Evolutionary conservation across 2,797 vertebrate species (phyloP).

Genomic region (Liparis tanakae): DNA sequence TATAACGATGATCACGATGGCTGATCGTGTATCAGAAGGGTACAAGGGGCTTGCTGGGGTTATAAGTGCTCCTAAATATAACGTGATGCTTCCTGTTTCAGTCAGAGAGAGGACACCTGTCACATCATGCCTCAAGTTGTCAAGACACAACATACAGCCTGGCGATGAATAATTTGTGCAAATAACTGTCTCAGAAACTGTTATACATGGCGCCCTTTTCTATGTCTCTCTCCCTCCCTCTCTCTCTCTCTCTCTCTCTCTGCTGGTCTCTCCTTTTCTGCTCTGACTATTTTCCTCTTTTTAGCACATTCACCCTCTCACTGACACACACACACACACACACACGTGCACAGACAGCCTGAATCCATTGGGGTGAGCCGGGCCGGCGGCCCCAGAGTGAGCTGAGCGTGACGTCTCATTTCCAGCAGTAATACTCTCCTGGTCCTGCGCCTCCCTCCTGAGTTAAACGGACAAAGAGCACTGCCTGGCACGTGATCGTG

Average conservation of each 20-base stretch:
- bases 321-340: slow-evolving; percentile 5
- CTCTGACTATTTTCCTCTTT: slow-evolving; percentile 21
- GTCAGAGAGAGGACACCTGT: slow-evolving; percentile 68
- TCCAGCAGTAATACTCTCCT: slow-evolving; percentile 52
- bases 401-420: slow-evolving; percentile 64
- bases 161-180: slow-evolving; percentile 63
- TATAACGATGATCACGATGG: slow-evolving; percentile 51
- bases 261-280: not conserved
- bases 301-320: slow-evolving; percentile 40
- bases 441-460: slow-evolving; percentile 39
- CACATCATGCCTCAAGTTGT: slow-evolving; percentile 60
- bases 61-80: slow-evolving; percentile 52
- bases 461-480: slow-evolving; percentile 33
- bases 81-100: slow-evolving; percentile 60
- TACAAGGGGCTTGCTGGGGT: slow-evolving; percentile 50
- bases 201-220: slow-evolving; percentile 25
- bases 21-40: slow-evolving; percentile 50
- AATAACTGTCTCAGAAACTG: slow-evolving; percentile 69
- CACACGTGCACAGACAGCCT: slow-evolving; percentile 29
- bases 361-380: slow-evolving; percentile 50
- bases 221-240: not conserved
- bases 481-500: slow-evolving; percentile 30
- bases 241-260: not conserved
- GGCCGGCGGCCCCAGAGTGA: slow-evolving; percentile 40
- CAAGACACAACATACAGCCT: slow-evolving; percentile 38